A percentile compares a stretch with the other conserved stretches of the same genome.
Conservation (phyloP, 2,797 vertebrate species). For the Falco berigora region DNA sequence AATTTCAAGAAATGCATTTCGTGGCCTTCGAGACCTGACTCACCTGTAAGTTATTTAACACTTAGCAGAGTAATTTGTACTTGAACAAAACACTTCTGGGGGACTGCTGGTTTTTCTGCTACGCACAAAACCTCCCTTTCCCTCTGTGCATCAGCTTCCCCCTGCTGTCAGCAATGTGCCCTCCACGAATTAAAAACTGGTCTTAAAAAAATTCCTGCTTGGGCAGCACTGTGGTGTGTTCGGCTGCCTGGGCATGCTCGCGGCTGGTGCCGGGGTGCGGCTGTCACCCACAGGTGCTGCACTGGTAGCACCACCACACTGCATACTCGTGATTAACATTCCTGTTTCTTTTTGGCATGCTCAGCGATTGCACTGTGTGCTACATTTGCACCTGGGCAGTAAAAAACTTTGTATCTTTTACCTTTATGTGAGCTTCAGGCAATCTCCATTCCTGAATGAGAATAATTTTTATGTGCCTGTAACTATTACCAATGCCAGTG, state of each 20-base stretch:
- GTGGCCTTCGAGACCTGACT: slow-evolving; percentile 93
- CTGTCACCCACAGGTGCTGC: neutral
- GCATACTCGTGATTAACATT: accelerated
- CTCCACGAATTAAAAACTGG: neutral
- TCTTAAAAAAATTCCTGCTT: neutral
- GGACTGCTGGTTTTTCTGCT: neutral
- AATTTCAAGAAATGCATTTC: slow-evolving; percentile 89
- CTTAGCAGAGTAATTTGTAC: neutral
- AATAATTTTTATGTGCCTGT: neutral
- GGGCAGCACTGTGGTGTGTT: accelerated
- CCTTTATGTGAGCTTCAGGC: neutral
- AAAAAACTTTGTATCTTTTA: neutral
- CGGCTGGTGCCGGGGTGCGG: neutral
- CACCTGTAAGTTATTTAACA: slow-evolving; percentile 86
- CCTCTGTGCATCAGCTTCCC: neutral
- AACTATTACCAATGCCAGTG: neutral
- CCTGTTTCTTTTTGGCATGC: neutral
- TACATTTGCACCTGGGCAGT: neutral
- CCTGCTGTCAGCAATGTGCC: neutral
- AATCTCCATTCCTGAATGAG: neutral
- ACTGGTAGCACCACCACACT: accelerated
- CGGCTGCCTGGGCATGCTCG: neutral
- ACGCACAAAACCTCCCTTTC: neutral
- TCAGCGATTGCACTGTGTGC: neutral
- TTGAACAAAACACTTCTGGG: neutral